Evolutionary conservation across 1,140 invertebrate genomes (phyloP).

Genomic region (Drosophila micromelanica): DNA sequence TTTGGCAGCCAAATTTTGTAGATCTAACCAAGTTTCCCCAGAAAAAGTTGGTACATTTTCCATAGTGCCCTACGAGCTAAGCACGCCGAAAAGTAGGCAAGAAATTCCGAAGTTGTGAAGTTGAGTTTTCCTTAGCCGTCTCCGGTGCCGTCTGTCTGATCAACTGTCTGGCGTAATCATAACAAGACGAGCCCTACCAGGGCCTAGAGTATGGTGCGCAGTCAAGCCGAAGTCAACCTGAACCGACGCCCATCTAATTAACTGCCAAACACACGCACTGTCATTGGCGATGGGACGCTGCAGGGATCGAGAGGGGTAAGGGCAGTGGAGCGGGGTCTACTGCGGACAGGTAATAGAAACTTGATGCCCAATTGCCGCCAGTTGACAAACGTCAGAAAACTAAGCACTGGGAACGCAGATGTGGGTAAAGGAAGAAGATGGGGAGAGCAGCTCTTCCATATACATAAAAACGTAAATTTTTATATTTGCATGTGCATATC

Average conservation of each 20-base stretch:
- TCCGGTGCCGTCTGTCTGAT: neutral
- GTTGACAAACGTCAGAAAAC: neutral
- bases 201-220: too few relatives aligned
- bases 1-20: too few relatives aligned
- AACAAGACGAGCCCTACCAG: neutral
- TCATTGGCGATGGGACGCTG: neutral
- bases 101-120: neutral
- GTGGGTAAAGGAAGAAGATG: too few relatives aligned
- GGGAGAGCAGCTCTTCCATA: too few relatives aligned
- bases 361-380: neutral
- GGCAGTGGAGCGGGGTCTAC: neutral
- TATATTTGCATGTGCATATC: too few relatives aligned
- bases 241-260: constrained; percentile 28
- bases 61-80: neutral
- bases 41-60: too few relatives aligned
- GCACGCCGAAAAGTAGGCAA: constrained; percentile 12
- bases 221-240: neutral
- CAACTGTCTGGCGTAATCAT: constrained; percentile 10
- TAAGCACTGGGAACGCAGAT: neutral
- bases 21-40: too few relatives aligned
- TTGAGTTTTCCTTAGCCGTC: neutral
- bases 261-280: constrained; percentile 8
- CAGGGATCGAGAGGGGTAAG: neutral
- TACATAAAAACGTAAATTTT: too few relatives aligned
- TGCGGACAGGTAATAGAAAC: neutral